A percentile compares a stretch with the other conserved stretches of the same genome.
These are phyloP conservation scores for Eupeodes corollae DNA, from an alignment of 1,140 invertebrate species.

Conservation along the genomic window DNA sequence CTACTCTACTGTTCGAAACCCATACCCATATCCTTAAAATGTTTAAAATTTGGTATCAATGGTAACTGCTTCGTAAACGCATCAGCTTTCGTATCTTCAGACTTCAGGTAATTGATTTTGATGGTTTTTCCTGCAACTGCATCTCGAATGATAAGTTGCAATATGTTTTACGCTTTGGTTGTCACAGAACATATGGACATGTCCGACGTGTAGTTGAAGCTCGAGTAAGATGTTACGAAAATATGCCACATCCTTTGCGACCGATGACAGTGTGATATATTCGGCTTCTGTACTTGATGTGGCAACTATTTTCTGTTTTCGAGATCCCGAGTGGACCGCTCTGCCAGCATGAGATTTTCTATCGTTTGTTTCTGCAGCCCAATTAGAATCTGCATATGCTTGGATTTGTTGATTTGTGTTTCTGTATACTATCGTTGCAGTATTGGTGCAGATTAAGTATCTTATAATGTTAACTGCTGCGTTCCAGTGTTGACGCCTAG, in stretches of 20 bases:
- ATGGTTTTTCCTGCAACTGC: background rate
- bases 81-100: background rate
- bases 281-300: conserved; percentile 36
- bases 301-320: conserved; percentile 27
- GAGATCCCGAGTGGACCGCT: conserved; percentile 24
- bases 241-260: conserved; percentile 31
- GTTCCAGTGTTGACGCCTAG: conserved; percentile 18
- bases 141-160: conserved; percentile 17
- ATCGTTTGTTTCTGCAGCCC: conserved; percentile 8
- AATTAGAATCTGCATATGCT: conserved; percentile 16
- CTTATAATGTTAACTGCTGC: conserved; percentile 30
- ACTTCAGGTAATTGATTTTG: background rate
- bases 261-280: conserved; percentile 31
- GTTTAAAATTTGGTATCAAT: background rate
- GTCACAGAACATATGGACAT: conserved; percentile 2
- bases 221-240: conserved; percentile 12
- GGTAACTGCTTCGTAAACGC: no score
- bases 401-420: conserved; percentile 4
- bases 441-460: conserved; percentile 29
- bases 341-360: conserved; percentile 24
- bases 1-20: no score
- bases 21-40: no score
- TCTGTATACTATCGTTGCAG: conserved; percentile 7
- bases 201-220: background rate
- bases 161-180: conserved; percentile 19